Conservation (phyloP, 2,797 vertebrate genomes). For the Leuciscus waleckii region DNA sequence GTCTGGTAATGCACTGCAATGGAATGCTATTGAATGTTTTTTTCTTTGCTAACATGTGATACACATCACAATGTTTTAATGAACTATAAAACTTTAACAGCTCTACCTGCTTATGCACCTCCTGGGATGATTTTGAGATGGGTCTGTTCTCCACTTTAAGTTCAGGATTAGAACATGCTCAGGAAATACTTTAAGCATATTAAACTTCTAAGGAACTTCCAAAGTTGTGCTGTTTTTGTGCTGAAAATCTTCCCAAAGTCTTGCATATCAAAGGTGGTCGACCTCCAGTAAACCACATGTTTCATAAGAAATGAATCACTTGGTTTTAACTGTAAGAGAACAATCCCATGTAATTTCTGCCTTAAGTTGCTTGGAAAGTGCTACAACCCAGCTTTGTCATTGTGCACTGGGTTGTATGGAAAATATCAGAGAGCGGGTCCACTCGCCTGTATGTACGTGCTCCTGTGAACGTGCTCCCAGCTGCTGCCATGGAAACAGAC, state of each 20-base stretch:
- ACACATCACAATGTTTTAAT: slow-evolving; percentile 66
- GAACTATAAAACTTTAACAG: slow-evolving; percentile 62
- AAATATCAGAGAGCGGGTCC: slow-evolving; percentile 58
- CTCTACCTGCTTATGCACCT: slow-evolving; percentile 58
- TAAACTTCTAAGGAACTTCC: neutral
- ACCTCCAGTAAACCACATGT: neutral
- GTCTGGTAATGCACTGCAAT: slow-evolving; percentile 53
- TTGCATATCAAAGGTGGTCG: neutral
- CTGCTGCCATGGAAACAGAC: slow-evolving; percentile 73
- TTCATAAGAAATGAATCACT: slow-evolving; percentile 8
- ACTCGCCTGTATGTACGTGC: slow-evolving; percentile 55
- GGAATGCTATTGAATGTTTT: slow-evolving; percentile 67
- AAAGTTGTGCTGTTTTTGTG: neutral
- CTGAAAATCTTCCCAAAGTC: neutral
- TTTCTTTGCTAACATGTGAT: slow-evolving; percentile 58
- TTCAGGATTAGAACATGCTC: slow-evolving; percentile 54
- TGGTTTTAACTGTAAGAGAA: neutral
- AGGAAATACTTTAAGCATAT: slow-evolving; percentile 29
- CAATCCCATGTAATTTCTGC: slow-evolving; percentile 11
- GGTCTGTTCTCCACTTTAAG: slow-evolving; percentile 53
- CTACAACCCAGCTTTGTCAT: slow-evolving; percentile 11
- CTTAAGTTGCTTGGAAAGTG: slow-evolving; percentile 13
- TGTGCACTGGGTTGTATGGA: slow-evolving; percentile 49
- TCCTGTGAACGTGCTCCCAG: slow-evolving; percentile 50
- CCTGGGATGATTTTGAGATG: slow-evolving; percentile 59